Evolutionary conservation across 2,797 vertebrate species (phyloP).

Genomic region (Gymnothorax javanicus): DNA sequence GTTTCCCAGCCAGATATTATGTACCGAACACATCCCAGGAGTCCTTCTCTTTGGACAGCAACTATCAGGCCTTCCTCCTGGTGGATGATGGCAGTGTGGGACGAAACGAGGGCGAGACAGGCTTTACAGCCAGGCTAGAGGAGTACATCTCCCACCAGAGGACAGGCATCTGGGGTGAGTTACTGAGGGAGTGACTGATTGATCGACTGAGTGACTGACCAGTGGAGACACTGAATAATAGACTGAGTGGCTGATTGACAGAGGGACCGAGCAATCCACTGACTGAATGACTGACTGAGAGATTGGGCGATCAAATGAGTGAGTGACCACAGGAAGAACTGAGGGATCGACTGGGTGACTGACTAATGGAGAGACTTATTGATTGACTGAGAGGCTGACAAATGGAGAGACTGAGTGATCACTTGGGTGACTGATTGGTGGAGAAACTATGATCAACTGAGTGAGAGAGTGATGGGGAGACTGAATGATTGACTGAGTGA

Average conservation of each 20-base stretch:
- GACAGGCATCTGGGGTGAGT: constrained; percentile 75
- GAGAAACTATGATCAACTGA: no score
- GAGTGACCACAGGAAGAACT: no score
- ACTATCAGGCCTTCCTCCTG: constrained; percentile 83
- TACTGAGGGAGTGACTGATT: neutral
- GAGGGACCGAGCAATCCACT: neutral
- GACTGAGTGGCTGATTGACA: neutral
- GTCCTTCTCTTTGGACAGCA: constrained; percentile 76
- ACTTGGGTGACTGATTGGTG: no score
- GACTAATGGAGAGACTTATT: neutral
- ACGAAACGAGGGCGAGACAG: constrained; percentile 60
- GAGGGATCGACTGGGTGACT: constrained; percentile 54
- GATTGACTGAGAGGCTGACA: neutral
- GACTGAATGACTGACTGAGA: neutral
- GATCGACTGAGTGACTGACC: neutral
- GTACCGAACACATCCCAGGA: constrained; percentile 58
- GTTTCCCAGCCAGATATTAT: constrained; percentile 76
- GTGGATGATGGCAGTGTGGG: constrained; percentile 82
- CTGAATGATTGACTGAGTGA: no score
- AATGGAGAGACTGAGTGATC: no score
- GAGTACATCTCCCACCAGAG: constrained; percentile 79
- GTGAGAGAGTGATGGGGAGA: no score
- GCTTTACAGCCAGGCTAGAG: constrained; percentile 78
- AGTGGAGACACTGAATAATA: no score
- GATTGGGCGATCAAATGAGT: no score